Percentiles rank a stretch among this genome's conserved stretches.
phyloP scores from a whole-genome alignment of 2,797 vertebrate genomes.

The Micrastur ruficollis region DNA sequence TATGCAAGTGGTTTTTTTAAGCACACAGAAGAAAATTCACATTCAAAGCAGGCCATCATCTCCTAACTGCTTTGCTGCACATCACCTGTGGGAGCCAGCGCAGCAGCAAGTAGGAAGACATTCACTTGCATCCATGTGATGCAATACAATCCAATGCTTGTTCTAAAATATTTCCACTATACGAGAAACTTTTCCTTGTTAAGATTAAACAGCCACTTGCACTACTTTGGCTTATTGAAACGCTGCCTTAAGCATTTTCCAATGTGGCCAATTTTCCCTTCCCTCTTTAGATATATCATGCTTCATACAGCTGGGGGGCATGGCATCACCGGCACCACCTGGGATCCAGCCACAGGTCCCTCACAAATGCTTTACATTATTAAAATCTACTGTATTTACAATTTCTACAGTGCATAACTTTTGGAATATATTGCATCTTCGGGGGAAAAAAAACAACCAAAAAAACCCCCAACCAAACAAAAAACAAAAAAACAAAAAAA shows the following conservation, averaged over 20 bases:
- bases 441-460: not conserved
- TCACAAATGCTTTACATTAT: not conserved
- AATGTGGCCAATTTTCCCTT: not conserved
- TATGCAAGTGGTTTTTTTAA: accelerated
- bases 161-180: not conserved
- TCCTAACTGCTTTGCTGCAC: not conserved
- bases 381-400: not conserved
- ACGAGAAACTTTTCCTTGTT: not conserved
- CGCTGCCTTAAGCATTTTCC: not conserved
- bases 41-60: not conserved
- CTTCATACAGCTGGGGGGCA: not conserved
- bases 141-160: not conserved
- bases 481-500: not conserved
- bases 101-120: accelerated
- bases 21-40: not conserved
- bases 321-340: not conserved
- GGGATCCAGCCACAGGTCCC: not conserved
- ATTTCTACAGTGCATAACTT: accelerated
- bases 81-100: not conserved
- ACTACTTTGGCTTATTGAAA: not conserved
- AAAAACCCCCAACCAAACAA: not conserved
- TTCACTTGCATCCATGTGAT: not conserved
- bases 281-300: not conserved
- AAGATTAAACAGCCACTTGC: not conserved
- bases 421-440: not conserved